Percentiles rank a stretch among this genome's conserved stretches.
Conservation (phyloP, 2,113 vertebrate genomes). For the Actenoides lindsayi region DNA sequence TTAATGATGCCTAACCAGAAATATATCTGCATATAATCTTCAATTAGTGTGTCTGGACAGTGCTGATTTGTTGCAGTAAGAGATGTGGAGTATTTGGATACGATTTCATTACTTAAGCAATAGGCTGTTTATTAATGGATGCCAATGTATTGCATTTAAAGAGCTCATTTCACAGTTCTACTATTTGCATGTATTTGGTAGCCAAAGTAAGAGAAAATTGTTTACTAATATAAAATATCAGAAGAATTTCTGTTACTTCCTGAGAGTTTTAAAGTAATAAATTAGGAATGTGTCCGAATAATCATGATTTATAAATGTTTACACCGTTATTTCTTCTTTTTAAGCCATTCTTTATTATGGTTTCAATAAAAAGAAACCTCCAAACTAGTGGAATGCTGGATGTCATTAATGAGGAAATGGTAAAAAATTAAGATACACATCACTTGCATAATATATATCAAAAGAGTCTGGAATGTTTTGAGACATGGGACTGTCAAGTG, state of each 20-base stretch:
- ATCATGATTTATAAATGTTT: background rate
- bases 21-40: background rate
- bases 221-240: background rate
- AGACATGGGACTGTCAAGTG: background rate
- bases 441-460: background rate
- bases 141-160: background rate
- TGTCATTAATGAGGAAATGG: background rate
- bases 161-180: background rate
- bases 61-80: background rate
- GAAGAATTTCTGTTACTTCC: background rate
- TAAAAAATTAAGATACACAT: background rate
- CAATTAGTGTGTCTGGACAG: background rate
- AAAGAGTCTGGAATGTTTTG: background rate
- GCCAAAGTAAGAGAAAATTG: background rate
- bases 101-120: background rate
- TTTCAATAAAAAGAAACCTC: background rate
- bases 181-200: background rate
- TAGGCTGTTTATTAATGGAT: background rate
- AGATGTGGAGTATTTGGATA: background rate
- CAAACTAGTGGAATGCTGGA: background rate
- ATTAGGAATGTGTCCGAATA: background rate
- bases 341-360: background rate
- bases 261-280: background rate
- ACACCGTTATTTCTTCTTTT: background rate
- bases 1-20: background rate